phyloP scores from a whole-genome alignment of 2,888 invertebrate species.

The Saturnia japonica region DNA sequence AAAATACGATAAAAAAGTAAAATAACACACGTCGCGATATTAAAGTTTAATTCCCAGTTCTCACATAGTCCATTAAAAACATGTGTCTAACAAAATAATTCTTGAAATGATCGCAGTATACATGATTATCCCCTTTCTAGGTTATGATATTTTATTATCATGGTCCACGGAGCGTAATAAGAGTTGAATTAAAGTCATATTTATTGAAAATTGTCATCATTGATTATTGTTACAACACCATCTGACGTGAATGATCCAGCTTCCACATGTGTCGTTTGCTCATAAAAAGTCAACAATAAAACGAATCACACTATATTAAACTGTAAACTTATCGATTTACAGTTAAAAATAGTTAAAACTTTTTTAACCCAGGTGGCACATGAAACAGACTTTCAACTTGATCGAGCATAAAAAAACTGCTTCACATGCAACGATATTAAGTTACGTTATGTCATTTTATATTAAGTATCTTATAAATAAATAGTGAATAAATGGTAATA shows the following conservation, averaged over 20 bases:
- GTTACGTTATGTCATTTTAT: conserved; percentile 54
- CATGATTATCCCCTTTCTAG: not conserved
- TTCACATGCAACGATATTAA: conserved; percentile 63
- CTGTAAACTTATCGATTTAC: conserved; percentile 36
- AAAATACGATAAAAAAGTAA: not conserved
- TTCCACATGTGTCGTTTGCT: conserved; percentile 53
- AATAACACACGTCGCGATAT: not conserved
- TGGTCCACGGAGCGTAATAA: conserved; percentile 26
- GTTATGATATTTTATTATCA: conserved; percentile 6
- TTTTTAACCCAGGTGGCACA: conserved; percentile 61
- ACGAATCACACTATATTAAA: conserved; percentile 29
- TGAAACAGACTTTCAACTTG: conserved; percentile 72
- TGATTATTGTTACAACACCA: conserved; percentile 53
- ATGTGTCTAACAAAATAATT: not conserved
- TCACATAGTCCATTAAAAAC: not conserved
- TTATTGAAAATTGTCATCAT: conserved; percentile 44
- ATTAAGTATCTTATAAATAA: conserved; percentile 35
- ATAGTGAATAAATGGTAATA: conserved; percentile 19
- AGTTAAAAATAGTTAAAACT: conserved; percentile 32
- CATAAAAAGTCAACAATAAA: conserved; percentile 39
- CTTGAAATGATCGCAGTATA: not conserved
- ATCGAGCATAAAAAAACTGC: conserved; percentile 73
- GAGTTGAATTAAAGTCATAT: conserved; percentile 35
- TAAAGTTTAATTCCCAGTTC: not conserved
- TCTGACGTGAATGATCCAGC: conserved; percentile 56